Conservation (phyloP, 37 sponge, comb jelly and placozoan species). For the Dysidea cf. avara region DNA sequence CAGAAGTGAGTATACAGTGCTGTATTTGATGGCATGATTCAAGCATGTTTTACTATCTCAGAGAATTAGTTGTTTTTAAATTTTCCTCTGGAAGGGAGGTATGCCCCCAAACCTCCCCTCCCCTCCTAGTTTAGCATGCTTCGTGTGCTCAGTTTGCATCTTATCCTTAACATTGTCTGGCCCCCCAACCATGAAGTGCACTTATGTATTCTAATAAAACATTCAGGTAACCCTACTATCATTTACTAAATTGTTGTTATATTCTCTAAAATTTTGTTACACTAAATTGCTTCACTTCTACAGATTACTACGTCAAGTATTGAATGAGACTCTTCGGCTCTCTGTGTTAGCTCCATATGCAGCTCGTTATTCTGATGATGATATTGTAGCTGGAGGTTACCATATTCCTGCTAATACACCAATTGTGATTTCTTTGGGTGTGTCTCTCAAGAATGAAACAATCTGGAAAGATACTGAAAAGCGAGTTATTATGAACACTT, state of each 20-base stretch:
- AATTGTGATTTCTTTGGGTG: slow-evolving; percentile 89
- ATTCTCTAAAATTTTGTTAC: neutral
- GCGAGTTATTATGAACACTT: slow-evolving; percentile 30
- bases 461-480: slow-evolving; percentile 61
- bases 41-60: no score
- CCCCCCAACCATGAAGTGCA: no score
- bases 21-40: no score
- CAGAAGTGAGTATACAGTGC: no score
- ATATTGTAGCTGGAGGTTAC: no score
- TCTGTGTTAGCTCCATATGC: slow-evolving; percentile 86
- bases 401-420: no score
- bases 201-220: neutral
- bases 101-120: neutral
- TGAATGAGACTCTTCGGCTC: slow-evolving; percentile 81
- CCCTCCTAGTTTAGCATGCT: neutral
- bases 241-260: neutral
- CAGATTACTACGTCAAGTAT: slow-evolving; percentile 73
- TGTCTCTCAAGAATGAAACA: slow-evolving; percentile 54
- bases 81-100: no score
- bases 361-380: no score
- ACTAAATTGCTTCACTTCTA: neutral
- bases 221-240: neutral
- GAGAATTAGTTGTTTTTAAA: no score
- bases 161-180: no score
- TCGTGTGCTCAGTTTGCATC: no score